Base-by-base conservation (phyloP, 1,140 invertebrate genomes). In the Drosophila lini region DNA sequence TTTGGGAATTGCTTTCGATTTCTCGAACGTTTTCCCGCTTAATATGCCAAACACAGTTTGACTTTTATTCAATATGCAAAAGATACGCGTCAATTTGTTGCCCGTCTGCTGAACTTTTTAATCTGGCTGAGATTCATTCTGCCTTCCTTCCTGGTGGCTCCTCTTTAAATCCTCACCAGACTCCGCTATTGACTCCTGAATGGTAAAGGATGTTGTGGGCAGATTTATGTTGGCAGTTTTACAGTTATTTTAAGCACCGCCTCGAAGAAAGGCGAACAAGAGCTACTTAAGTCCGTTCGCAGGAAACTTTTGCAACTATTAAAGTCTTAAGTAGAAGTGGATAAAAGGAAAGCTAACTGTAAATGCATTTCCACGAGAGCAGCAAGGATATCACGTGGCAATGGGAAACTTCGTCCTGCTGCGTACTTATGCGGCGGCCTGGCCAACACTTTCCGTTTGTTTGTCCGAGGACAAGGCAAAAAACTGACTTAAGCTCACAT, bases 201-300 rank as follows among this genome's bases (percentile, higher is more conserved):
- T 79, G 42, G 13, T 85, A 80, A 88, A 91, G 69, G 80, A 91
- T 90, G 86, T 85, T 90, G 85, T 83, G 85, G 81, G 81, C 78
- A 85, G 86, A 90, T 90, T 90, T 90, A 90, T 90, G 85, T 86
- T 90, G 86, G 78, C 85, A 90, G 70, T 90, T 90, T 90, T 90
- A 85, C 81, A 90, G 85, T 81, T 78, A 84, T 84, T 88, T 88
- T 78, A 89, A 89, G 84, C 74, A 88, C 74, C 71, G 63, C 65
- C 78, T 67, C 70, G 71, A 40, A 42, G 58, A 62, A 61, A 56
- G 50, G 38, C 47, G 32, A 76, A 73, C 69, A 74, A 4, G 28
- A 50, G 89, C 86, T 91, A 91, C 88, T 91, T 91, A 91, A 88
- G 86, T 65, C 60, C 55, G 64, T 41, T 65, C 73, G 55, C 80